phyloP scores from a whole-genome alignment of 2,888 invertebrate species.

The Erebia epiphron region DNA sequence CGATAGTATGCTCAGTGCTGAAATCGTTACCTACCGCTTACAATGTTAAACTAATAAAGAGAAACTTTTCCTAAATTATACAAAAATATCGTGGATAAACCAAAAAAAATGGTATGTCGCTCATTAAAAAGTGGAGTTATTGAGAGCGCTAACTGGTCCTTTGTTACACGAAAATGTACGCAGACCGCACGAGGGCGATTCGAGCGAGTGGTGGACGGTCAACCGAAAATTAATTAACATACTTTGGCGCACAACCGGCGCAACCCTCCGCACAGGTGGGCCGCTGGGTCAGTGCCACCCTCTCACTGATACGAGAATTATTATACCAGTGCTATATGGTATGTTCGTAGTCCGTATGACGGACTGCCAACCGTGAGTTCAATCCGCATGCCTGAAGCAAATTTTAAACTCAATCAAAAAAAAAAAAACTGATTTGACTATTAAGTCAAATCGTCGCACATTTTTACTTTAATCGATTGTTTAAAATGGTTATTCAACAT shows the following conservation, averaged over 20 bases:
- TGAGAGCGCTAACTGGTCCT: conserved; percentile 52
- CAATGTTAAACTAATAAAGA: not conserved
- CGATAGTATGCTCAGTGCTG: too few relatives aligned
- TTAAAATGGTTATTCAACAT: too few relatives aligned
- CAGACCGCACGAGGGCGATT: conserved; percentile 76
- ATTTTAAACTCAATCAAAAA: too few relatives aligned
- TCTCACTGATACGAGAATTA: conserved; percentile 48
- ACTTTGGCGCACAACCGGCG: conserved; percentile 77
- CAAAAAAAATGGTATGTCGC: conserved; percentile 39
- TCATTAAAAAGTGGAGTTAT: conserved; percentile 45
- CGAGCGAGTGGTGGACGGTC: conserved; percentile 74
- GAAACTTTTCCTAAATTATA: conserved; percentile 23
- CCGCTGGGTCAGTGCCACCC: conserved; percentile 34
- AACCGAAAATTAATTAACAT: conserved; percentile 83
- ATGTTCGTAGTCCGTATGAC: not conserved
- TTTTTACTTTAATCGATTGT: too few relatives aligned
- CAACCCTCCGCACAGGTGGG: conserved; percentile 55
- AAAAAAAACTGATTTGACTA: too few relatives aligned
- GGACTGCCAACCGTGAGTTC: not conserved
- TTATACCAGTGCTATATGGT: conserved; percentile 32
- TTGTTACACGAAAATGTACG: conserved; percentile 72
- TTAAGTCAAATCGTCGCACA: too few relatives aligned
- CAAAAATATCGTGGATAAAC: conserved; percentile 30
- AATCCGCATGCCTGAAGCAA: too few relatives aligned
- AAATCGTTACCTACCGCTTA: too few relatives aligned